Conservation (phyloP, 2,113 vertebrate species). For the Plectropomus leopardus region DNA sequence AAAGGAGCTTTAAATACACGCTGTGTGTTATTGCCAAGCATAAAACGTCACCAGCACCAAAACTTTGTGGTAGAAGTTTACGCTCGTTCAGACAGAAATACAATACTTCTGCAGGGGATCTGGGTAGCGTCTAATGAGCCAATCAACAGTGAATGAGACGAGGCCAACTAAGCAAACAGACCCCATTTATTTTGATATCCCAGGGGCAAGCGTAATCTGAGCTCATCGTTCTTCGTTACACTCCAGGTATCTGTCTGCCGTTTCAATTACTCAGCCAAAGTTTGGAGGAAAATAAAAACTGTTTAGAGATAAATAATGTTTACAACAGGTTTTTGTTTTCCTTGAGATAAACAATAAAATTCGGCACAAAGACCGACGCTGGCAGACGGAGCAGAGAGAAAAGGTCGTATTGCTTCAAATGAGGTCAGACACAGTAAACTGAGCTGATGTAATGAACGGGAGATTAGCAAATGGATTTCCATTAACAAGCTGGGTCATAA, state of each 20-base stretch:
- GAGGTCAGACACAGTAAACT: conserved; percentile 30
- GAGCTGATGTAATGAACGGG: conserved; percentile 27
- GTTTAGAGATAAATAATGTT: background rate
- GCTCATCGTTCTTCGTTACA: conserved; percentile 16
- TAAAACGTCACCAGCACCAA: background rate
- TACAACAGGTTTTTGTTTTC: background rate
- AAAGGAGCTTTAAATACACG: background rate
- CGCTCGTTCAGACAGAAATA: conserved; percentile 32
- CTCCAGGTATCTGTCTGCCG: background rate
- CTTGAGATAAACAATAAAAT: background rate
- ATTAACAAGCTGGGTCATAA: conserved; percentile 16
- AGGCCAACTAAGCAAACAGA: conserved; percentile 30
- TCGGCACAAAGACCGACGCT: background rate
- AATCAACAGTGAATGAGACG: conserved; percentile 20
- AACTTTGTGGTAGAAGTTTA: conserved; percentile 19
- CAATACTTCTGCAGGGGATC: conserved; percentile 19
- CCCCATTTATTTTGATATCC: conserved; percentile 30
- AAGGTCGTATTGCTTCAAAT: conserved; percentile 15
- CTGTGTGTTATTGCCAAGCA: background rate
- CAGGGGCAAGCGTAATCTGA: background rate
- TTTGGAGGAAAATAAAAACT: background rate
- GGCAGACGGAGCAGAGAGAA: conserved; percentile 1
- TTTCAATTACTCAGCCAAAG: conserved; percentile 28
- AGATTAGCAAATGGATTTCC: conserved; percentile 57
- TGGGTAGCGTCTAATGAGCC: conserved; percentile 47